Conservation (phyloP, 2,113 vertebrate genomes). For the Sclerurus mexicanus region DNA sequence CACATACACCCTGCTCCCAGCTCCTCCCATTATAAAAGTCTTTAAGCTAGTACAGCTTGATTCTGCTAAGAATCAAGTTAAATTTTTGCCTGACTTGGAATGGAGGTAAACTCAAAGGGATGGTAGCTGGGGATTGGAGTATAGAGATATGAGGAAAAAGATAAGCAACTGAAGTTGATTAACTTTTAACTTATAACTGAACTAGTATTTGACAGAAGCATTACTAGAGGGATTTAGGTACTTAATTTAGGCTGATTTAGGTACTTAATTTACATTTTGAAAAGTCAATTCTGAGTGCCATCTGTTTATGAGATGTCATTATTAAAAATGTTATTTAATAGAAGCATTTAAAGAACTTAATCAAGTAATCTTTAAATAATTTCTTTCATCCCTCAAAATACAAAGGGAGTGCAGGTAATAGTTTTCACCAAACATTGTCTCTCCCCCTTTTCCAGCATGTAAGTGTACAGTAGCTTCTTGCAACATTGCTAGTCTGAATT, state of each 20-base stretch:
- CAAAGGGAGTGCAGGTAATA: accelerated
- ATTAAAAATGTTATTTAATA: background rate
- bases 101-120: background rate
- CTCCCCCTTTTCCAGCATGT: background rate
- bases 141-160: background rate
- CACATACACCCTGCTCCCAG: background rate
- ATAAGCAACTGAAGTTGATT: background rate
- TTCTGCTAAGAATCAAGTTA: background rate
- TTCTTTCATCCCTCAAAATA: background rate
- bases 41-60: background rate
- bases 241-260: background rate
- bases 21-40: background rate
- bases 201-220: background rate
- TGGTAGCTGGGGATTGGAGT: background rate
- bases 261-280: background rate
- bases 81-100: background rate
- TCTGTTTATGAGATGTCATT: background rate
- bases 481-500: background rate
- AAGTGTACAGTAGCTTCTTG: background rate
- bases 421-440: background rate
- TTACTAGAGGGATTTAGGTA: background rate
- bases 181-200: background rate
- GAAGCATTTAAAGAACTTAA: background rate
- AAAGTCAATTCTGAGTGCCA: background rate
- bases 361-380: background rate